Conservation (phyloP, 2,797 vertebrate genomes). For the Melanotaenia maccullochi region DNA sequence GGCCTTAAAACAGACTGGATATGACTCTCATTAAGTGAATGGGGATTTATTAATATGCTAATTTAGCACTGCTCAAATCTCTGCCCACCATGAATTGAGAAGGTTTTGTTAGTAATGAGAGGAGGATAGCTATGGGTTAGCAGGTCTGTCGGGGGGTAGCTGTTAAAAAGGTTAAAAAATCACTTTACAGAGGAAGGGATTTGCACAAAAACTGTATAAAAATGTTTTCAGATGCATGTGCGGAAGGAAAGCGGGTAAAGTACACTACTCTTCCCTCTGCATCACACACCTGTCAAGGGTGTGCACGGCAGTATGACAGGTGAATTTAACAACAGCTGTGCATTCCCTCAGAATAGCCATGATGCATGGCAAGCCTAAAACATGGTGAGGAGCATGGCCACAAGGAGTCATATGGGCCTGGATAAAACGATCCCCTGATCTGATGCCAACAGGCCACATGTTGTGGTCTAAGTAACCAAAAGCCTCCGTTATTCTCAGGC, state of each 20-base stretch:
- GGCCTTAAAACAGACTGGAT: background rate
- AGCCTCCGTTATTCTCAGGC: conserved; percentile 61
- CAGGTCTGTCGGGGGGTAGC: background rate
- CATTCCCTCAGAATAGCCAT: conserved; percentile 64
- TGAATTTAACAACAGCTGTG: conserved; percentile 74
- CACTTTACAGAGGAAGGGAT: background rate
- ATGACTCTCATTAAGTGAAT: background rate
- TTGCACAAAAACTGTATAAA: background rate
- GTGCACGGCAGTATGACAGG: conserved; percentile 58
- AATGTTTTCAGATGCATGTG: background rate
- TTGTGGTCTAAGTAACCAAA: conserved; percentile 50
- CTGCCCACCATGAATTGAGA: background rate
- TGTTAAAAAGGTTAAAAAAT: background rate
- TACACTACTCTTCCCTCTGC: conserved; percentile 7
- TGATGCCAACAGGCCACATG: conserved; percentile 57
- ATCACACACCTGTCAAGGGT: conserved; percentile 34
- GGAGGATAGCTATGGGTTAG: background rate
- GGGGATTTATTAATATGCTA: background rate
- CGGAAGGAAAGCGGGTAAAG: conserved; percentile 25
- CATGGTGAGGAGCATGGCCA: conserved; percentile 19
- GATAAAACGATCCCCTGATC: conserved; percentile 67
- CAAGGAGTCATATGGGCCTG: conserved; percentile 29
- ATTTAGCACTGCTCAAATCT: background rate
- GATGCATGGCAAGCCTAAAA: conserved; percentile 42
- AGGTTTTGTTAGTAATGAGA: background rate